phyloP scores from a whole-genome alignment of 2,888 invertebrate species.

The Brachypterus glaber region DNA sequence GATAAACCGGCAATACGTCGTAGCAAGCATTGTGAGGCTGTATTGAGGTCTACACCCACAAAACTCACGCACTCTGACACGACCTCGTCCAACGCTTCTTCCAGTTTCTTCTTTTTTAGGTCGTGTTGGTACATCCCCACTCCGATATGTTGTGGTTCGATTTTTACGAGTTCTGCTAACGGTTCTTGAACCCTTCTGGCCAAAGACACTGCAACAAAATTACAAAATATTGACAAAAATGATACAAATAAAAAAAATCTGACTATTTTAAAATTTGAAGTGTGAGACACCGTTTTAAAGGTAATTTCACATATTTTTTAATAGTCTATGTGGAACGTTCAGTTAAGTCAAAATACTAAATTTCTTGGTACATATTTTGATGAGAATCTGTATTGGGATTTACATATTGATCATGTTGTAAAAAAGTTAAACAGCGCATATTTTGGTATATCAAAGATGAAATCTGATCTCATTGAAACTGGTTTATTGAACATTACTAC shows the following conservation, averaged over 20 bases:
- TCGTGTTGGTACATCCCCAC: conserved; percentile 97
- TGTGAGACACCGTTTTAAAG: no score
- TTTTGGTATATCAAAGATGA: no score
- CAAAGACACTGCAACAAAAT: conserved; percentile 55
- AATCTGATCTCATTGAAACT: no score
- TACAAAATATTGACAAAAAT: neutral
- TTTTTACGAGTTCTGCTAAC: conserved; percentile 82
- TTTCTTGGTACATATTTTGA: no score
- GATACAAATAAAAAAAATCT: conserved; percentile 1
- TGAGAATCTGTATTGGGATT: no score
- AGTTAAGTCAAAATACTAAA: no score
- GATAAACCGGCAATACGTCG: conserved; percentile 78
- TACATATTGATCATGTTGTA: no score
- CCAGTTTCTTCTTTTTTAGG: conserved; percentile 66
- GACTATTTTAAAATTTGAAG: no score
- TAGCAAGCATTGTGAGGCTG: conserved; percentile 71
- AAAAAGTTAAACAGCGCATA: no score
- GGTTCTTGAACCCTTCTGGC: conserved; percentile 86
- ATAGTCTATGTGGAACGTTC: no score
- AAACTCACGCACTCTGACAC: conserved; percentile 88
- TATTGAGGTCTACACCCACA: conserved; percentile 87
- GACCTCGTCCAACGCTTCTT: conserved; percentile 63
- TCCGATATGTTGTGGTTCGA: conserved; percentile 86
- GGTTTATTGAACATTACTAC: no score
- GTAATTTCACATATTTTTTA: no score